Base-by-base conservation (phyloP, 2,113 vertebrate genomes). In the Ardeotis arabs region DNA sequence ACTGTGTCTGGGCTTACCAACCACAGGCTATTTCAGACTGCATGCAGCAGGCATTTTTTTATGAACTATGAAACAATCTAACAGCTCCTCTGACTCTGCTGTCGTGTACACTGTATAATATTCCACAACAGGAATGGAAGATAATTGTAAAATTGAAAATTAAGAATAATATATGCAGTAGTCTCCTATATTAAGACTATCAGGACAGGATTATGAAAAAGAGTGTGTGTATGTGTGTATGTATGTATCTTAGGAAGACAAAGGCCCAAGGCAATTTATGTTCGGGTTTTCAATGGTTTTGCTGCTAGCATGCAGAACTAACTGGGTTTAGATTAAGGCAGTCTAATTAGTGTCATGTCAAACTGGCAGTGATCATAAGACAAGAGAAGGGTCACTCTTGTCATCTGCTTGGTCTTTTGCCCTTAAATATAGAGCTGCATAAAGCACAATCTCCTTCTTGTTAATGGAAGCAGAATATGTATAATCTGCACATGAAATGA, bases 331-430 rank as follows among this genome's bases (percentile, higher is more conserved):
- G 98, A 98, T 98, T 98, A 98, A 98, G 98, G 98, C 98, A 96
- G 98, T 98, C 98, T 98, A 98, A 99, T 98, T 98, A 98, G 98
- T 98, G 98, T 98, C 98, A 98, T 98, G 98, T 99, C 98, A 98
- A 98, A 98, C 98, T 98, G 97, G 98, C 98, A 98, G 98, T 98
- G 97, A 98, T 98, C 98, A 98, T 98, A 98, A 98, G 98, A 98
- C 98, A 98, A 97, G 98, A 98, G 98, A 98, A 97, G 98, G 98
- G 98, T 98, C 98, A 98, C 96, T 98, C 98, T 97, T 98, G 98
- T 98, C 98, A 98, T 98, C 98, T 98, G 97, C 97, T 98, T 98
- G 98, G 98, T 98, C 98, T 98, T 98, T 98, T 98, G 98, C 98
- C 98, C 98, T 98, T 98, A 98, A 98, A 98, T 98, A 98, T 97